Evolutionary conservation across 2,888 invertebrate genomes (phyloP).

Genomic region (Aphrophora alni): DNA sequence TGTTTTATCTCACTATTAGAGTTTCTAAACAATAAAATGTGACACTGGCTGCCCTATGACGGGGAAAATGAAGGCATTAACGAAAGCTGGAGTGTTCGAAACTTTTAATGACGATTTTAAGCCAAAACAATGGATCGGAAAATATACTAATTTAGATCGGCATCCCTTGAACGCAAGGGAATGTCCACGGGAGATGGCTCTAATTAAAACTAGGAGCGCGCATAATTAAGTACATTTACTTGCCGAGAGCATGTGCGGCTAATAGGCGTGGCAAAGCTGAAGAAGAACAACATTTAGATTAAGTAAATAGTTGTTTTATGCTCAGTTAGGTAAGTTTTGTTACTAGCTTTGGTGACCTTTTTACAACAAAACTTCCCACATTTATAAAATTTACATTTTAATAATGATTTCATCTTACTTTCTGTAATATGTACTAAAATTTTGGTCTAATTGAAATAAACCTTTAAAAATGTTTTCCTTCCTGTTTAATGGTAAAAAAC

Average conservation of each 20-base stretch:
- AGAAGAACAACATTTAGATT: no score
- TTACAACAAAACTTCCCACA: no score
- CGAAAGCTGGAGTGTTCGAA: conserved; percentile 17
- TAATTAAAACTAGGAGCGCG: conserved; percentile 31
- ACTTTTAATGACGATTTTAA: conserved; percentile 36
- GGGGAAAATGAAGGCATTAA: conserved; percentile 28
- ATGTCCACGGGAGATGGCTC: conserved; percentile 6
- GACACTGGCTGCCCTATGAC: conserved; percentile 15
- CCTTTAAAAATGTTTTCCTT: no score
- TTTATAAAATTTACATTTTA: no score
- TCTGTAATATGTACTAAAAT: no score
- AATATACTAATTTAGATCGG: conserved; percentile 37
- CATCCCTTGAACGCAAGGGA: conserved; percentile 27
- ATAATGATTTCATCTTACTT: no score
- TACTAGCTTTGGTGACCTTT: no score
- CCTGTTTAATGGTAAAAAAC: no score
- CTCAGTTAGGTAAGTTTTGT: background rate
- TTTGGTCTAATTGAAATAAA: no score
- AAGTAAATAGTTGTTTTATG: background rate
- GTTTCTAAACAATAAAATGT: background rate
- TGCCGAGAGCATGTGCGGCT: background rate
- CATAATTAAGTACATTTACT: conserved; percentile 32
- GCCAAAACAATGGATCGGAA: conserved; percentile 31
- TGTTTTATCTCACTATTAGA: background rate
- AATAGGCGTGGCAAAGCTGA: background rate